These are phyloP conservation scores for Zophobas atratus DNA, from an alignment of 1,140 invertebrate genomes.

Conservation along the genomic window DNA sequence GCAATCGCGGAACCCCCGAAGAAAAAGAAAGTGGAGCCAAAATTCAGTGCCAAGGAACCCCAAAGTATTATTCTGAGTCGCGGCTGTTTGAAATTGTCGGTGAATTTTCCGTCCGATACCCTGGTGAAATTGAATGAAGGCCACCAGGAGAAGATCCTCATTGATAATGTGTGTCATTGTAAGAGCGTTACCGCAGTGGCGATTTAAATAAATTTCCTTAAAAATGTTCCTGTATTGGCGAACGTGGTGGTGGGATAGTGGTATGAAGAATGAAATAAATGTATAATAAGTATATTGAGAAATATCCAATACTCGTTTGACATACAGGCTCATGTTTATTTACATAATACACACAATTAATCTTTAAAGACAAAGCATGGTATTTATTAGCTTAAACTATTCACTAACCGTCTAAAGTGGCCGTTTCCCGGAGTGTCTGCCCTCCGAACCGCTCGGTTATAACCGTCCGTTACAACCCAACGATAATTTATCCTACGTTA, in stretches of 20 bases:
- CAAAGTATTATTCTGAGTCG: conserved; percentile 62
- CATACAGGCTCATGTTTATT: conserved; percentile 54
- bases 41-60: conserved; percentile 49
- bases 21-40: conserved; percentile 6
- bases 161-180: conserved; percentile 6
- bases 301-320: conserved; percentile 57
- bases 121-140: conserved; percentile 61
- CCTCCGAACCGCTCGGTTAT: conserved; percentile 5
- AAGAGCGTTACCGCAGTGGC: conserved; percentile 1
- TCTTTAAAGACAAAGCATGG: conserved; percentile 56
- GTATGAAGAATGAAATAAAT: too few species aligned
- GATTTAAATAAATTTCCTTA: conserved; percentile 7
- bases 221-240: too few species aligned
- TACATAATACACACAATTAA: conserved; percentile 54
- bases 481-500: conserved; percentile 10
- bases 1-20: not conserved
- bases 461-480: conserved; percentile 24
- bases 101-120: conserved; percentile 66
- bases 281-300: conserved; percentile 58
- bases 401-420: conserved; percentile 52
- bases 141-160: conserved; percentile 10
- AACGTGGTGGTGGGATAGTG: too few species aligned
- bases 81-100: conserved; percentile 63
- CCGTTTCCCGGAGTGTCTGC: conserved; percentile 29
- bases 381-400: conserved; percentile 52